Evolutionary conservation across 35 echinoderm and acorn worm species (phyloP), one percentile per base, ranked within the genome.

Genomic region (Stichopus chloronotus): DNA sequence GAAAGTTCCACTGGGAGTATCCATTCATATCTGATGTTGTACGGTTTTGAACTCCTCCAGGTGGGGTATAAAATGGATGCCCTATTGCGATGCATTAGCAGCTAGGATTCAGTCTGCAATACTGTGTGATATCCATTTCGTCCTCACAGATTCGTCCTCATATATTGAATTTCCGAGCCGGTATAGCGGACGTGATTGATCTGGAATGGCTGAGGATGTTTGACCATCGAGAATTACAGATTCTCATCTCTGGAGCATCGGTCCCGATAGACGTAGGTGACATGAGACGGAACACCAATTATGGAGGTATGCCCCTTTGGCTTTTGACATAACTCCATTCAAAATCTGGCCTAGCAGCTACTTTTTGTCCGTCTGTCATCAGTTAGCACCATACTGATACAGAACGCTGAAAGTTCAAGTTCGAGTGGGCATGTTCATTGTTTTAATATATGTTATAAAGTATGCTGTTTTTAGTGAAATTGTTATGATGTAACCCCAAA

Each of bases 191-290:
- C 55, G 94, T 98, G 10, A 96, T 98, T 10, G 94, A 98, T 58
- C 68, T 95, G 4, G 97, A 98, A 13, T 98, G 97, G 97, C 78
- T 98, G 63, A 71, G 95, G 78, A 98, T 98, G 97, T 98, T 98
- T 87, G 95, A 98, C 58, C 93, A 98, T 81, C 93, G 95, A 74
- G 97, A 98, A 53, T 76, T 98, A 57, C 97, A 98, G 65, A 93
- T 95, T n/a, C 94, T 98, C 76, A 94, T 98, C 52, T 98, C 97
- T 10, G 97, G 97, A 24, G 97, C 97, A 14, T 91, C 86, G 9
- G 92, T 98, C 53, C 97, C 97, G 43, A 94, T 98, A 52, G 97
- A 98, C 53, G 93, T 98, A 21, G 95, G 92, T 5, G 97, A 98
- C 72, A 90, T 98, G 52, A 95, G 87, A 24, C 30, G 68, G 59